Percentiles rank a stretch among this genome's conserved stretches.
These are phyloP conservation scores for Apodemia duryi DNA, from an alignment of 2,888 invertebrate genomes.

Conservation along the genomic window DNA sequence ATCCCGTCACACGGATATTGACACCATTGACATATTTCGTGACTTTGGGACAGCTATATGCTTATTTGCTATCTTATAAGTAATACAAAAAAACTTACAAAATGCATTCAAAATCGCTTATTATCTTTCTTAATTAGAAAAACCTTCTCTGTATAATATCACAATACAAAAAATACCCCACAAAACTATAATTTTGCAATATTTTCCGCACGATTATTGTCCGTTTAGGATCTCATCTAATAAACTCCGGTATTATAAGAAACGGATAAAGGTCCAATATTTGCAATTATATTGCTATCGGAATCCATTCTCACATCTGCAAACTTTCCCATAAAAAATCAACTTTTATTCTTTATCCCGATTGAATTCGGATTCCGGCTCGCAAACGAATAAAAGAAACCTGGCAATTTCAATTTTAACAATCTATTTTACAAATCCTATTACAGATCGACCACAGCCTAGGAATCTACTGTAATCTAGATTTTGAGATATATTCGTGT, in stretches of 20 bases:
- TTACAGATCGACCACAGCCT: slow-evolving; percentile 25
- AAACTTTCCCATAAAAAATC: slow-evolving; percentile 17
- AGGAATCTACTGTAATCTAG: slow-evolving; percentile 13
- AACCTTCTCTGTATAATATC: too few species aligned
- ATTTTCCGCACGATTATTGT: too few species aligned
- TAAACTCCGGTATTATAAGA: slow-evolving; percentile 11
- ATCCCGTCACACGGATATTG: too few species aligned
- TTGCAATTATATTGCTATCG: slow-evolving; percentile 11
- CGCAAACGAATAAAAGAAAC: slow-evolving; percentile 11
- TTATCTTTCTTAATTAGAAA: too few species aligned
- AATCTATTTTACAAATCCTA: slow-evolving; percentile 30
- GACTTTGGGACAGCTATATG: too few species aligned
- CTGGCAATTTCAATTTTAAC: slow-evolving; percentile 25
- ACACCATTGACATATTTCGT: too few species aligned
- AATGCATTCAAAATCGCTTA: too few species aligned
- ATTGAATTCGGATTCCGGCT: not conserved
- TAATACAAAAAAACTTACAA: too few species aligned
- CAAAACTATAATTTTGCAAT: too few species aligned
- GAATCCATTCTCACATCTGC: slow-evolving; percentile 6
- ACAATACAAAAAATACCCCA: too few species aligned
- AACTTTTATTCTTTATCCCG: slow-evolving; percentile 4
- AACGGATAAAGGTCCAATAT: not conserved
- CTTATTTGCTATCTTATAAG: too few species aligned
- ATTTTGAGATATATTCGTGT: not conserved
- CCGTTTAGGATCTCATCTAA: too few species aligned